Percentiles rank a stretch among this genome's conserved stretches.
Evolutionary conservation across 2,113 vertebrate genomes (phyloP).

Genomic region (Pseudorasbora parva): DNA sequence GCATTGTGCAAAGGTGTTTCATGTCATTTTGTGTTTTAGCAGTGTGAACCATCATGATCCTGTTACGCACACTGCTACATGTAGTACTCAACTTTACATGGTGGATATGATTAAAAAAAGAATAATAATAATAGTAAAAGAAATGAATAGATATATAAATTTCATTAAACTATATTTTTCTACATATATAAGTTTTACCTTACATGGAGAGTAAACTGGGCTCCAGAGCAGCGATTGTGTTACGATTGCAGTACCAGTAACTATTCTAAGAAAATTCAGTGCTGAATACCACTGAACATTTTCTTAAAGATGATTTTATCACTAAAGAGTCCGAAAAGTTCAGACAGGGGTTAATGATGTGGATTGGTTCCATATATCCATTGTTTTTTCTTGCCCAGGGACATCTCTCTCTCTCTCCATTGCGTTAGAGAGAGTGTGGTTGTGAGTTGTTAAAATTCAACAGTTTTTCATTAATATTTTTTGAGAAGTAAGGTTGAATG

Average conservation of each 20-base stretch:
- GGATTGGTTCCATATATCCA: slow-evolving; percentile 35
- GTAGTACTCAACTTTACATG: slow-evolving; percentile 65
- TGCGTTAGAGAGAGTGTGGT: slow-evolving; percentile 52
- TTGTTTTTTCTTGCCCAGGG: slow-evolving; percentile 39
- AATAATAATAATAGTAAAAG: slow-evolving; percentile 1
- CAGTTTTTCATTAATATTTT: slow-evolving; percentile 72
- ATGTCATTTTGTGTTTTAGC: slow-evolving; percentile 58
- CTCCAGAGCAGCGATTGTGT: slow-evolving; percentile 16
- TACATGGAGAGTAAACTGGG: slow-evolving; percentile 44
- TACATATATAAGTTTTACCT: slow-evolving; percentile 79
- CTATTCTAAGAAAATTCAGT: neutral
- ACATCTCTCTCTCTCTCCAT: slow-evolving; percentile 48
- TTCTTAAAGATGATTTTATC: slow-evolving; percentile 1
- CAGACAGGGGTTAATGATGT: slow-evolving; percentile 32
- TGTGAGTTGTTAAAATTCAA: slow-evolving; percentile 70
- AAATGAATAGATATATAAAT: slow-evolving; percentile 76
- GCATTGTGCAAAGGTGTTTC: slow-evolving; percentile 46
- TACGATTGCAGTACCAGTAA: neutral
- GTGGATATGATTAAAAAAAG: slow-evolving; percentile 74
- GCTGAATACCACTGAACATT: slow-evolving; percentile 7
- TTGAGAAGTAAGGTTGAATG: slow-evolving; percentile 70
- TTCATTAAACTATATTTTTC: slow-evolving; percentile 84
- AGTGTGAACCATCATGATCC: slow-evolving; percentile 66
- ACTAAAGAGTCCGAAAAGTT: slow-evolving; percentile 41
- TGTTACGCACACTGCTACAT: slow-evolving; percentile 68